These are phyloP conservation scores for Brachypteracias leptosomus DNA, from an alignment of 2,113 vertebrate genomes.

Conservation along the genomic window DNA sequence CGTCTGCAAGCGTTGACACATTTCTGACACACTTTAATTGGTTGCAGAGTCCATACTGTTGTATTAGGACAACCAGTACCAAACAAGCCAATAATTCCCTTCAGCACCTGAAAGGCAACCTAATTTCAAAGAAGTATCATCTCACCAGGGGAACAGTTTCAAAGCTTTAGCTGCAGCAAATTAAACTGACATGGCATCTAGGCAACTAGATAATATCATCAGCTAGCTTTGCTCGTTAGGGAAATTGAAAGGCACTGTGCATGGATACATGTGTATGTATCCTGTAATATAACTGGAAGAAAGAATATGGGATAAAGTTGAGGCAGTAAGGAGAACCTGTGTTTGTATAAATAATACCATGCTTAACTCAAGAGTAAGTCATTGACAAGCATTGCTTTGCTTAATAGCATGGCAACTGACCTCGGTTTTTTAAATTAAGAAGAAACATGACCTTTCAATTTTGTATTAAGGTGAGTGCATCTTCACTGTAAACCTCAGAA, in stretches of 20 bases:
- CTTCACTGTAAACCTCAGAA: background rate
- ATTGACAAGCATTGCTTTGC: background rate
- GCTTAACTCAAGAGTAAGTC: background rate
- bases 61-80: background rate
- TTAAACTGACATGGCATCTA: background rate
- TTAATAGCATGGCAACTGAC: background rate
- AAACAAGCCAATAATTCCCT: background rate
- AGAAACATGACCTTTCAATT: background rate
- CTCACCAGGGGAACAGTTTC: background rate
- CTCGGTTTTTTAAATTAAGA: background rate
- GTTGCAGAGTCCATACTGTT: background rate
- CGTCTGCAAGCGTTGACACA: background rate
- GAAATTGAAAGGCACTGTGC: background rate
- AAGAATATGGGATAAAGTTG: background rate
- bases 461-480: background rate
- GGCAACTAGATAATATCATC: background rate
- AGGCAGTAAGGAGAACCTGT: background rate
- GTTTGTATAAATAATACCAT: background rate
- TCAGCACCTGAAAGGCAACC: background rate
- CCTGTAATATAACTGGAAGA: background rate
- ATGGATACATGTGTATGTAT: too few species aligned
- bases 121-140: background rate
- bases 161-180: background rate
- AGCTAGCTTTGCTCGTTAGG: background rate
- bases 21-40: background rate